Conservation (phyloP, 1,140 invertebrate species). For the Tetranychus cinnabarinus region DNA sequence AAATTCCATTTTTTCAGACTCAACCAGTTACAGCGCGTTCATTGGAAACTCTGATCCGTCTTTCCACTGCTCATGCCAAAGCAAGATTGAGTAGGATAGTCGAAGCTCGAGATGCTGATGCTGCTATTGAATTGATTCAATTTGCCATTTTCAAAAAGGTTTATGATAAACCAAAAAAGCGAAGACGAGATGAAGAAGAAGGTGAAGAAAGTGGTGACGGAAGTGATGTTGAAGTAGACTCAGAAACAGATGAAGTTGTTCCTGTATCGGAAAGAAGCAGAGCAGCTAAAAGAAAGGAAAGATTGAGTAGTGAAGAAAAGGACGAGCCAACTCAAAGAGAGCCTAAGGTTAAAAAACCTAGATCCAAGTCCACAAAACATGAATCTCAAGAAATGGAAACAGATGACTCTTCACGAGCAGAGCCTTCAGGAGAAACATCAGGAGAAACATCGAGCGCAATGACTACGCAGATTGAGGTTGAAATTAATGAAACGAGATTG, state of each 20-base stretch:
- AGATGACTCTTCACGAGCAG: background rate
- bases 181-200: constrained; percentile 21
- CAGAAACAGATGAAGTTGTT: background rate
- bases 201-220: constrained; percentile 12
- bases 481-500: constrained; percentile 8
- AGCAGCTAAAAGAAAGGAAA: background rate
- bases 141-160: constrained; percentile 90
- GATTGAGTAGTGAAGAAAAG: background rate
- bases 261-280: background rate
- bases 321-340: background rate
- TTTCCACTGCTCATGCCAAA: constrained; percentile 94
- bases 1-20: constrained; percentile 34
- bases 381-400: background rate
- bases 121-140: constrained; percentile 85
- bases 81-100: constrained; percentile 64
- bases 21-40: constrained; percentile 94
- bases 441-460: background rate
- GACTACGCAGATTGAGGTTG: background rate
- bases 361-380: background rate
- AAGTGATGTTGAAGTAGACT: constrained; percentile 13
- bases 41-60: constrained; percentile 86
- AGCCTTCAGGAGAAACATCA: too few relatives aligned
- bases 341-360: background rate
- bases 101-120: constrained; percentile 54
- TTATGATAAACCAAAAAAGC: constrained; percentile 44